Conservation (phyloP, 2,113 vertebrate genomes). For the Dasyurus viverrinus region DNA sequence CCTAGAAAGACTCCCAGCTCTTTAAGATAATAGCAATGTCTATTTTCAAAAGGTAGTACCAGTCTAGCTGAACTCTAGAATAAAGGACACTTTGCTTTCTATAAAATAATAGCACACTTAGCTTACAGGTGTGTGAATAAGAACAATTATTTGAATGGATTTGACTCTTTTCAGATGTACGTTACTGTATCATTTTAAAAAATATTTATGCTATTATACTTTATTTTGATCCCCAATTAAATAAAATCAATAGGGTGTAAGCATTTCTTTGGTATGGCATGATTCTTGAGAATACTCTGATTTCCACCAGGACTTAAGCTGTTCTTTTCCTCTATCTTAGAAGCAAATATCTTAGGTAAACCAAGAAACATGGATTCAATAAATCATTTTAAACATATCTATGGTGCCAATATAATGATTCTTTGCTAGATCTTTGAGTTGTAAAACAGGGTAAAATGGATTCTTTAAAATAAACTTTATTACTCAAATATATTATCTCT, state of each 20-base stretch:
- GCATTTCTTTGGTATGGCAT: neutral
- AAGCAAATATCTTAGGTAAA: neutral
- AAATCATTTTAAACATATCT: neutral
- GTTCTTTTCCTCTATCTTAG: neutral
- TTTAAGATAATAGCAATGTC: neutral
- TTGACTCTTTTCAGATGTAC: neutral
- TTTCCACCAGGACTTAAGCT: neutral
- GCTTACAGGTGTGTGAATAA: conserved; percentile 5
- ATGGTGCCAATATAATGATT: neutral
- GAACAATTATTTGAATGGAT: neutral
- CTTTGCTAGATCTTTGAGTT: neutral
- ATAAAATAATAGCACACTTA: neutral
- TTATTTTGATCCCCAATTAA: neutral
- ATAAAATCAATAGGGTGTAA: conserved; percentile 11
- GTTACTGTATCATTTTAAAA: neutral
- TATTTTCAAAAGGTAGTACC: neutral
- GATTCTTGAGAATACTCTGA: neutral
- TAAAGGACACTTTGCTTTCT: neutral
- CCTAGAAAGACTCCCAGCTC: neutral
- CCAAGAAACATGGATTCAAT: neutral
- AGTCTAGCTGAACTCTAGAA: neutral
- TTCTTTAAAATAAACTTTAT: neutral
- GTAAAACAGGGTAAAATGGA: neutral
- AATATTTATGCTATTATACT: neutral
- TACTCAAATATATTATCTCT: neutral